phyloP scores from a whole-genome alignment of 2,113 vertebrate genomes.

The Microtus richardsoni region DNA sequence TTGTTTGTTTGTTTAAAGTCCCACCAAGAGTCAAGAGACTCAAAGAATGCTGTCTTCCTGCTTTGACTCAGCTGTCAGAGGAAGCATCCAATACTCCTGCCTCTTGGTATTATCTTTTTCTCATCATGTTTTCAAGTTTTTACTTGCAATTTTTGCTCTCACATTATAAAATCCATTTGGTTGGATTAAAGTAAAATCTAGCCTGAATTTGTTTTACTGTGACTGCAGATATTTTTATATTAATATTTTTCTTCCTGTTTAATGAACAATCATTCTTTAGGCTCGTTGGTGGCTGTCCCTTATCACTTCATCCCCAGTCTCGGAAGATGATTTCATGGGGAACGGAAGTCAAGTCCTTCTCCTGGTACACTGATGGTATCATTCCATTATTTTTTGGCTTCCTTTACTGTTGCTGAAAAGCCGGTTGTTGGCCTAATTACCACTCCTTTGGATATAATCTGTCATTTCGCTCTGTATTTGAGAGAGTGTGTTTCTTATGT shows the following conservation, averaged over 20 bases:
- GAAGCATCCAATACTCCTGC: background rate
- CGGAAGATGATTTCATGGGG: conserved; percentile 15
- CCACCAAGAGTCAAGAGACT: background rate
- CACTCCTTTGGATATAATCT: conserved; percentile 37
- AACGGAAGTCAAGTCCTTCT: conserved; percentile 31
- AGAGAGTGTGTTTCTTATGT: conserved; percentile 40
- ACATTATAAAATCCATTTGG: background rate
- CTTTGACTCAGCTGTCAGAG: background rate
- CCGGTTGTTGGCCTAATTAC: background rate
- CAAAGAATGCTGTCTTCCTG: background rate
- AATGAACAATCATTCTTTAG: background rate
- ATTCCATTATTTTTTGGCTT: conserved; percentile 1
- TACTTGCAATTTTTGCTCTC: conserved; percentile 4
- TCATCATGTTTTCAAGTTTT: conserved; percentile 8
- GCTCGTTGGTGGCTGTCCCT: conserved; percentile 28
- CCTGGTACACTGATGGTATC: background rate
- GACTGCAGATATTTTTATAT: conserved; percentile 4
- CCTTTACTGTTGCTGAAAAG: conserved; percentile 5
- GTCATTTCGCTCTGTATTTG: conserved; percentile 16
- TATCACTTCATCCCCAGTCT: conserved; percentile 6
- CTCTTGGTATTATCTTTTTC: background rate
- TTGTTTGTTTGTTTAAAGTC: background rate
- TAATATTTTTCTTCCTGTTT: conserved; percentile 34
- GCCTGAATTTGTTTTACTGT: background rate
- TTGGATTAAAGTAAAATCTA: conserved; percentile 23